phyloP scores from a whole-genome alignment of 2,888 invertebrate species.

The Chesias legatella region DNA sequence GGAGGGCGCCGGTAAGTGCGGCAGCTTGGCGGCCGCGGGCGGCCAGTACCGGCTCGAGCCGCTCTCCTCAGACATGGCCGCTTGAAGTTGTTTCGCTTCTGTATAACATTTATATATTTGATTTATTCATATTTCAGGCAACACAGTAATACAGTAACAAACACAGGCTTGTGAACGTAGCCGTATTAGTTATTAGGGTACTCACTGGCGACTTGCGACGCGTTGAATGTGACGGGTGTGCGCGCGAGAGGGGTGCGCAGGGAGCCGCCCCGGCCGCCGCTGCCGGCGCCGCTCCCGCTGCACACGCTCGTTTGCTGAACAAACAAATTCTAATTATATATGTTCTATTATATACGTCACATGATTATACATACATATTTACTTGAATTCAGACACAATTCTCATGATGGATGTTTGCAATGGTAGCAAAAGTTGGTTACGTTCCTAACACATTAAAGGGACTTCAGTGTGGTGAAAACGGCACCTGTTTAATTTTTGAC shows the following conservation, averaged over 20 bases:
- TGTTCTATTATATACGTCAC: no score
- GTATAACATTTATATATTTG: constrained; percentile 15
- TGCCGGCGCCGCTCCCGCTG: constrained; percentile 40
- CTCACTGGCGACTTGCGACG: constrained; percentile 73
- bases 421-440: no score
- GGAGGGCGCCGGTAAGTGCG: constrained; percentile 76
- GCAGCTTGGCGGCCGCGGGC: constrained; percentile 66
- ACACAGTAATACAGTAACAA: no score
- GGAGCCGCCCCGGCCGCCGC: constrained; percentile 64
- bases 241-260: constrained; percentile 73
- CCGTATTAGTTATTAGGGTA: constrained; percentile 24
- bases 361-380: no score
- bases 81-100: constrained; percentile 75
- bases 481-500: no score
- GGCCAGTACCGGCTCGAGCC: constrained; percentile 60
- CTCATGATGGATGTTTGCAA: no score
- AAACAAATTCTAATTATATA: constrained; percentile 1
- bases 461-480: no score
- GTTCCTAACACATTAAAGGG: no score
- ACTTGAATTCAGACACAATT: no score
- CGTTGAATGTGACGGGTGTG: constrained; percentile 72
- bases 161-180: no score
- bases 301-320: constrained; percentile 52
- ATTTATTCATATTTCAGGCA: no score
- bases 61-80: constrained; percentile 69